Percentiles rank a stretch among this genome's conserved stretches.
These are phyloP conservation scores for Alviniconcha strummeri DNA, from an alignment of 2,888 invertebrate genomes.

Conservation along the genomic window DNA sequence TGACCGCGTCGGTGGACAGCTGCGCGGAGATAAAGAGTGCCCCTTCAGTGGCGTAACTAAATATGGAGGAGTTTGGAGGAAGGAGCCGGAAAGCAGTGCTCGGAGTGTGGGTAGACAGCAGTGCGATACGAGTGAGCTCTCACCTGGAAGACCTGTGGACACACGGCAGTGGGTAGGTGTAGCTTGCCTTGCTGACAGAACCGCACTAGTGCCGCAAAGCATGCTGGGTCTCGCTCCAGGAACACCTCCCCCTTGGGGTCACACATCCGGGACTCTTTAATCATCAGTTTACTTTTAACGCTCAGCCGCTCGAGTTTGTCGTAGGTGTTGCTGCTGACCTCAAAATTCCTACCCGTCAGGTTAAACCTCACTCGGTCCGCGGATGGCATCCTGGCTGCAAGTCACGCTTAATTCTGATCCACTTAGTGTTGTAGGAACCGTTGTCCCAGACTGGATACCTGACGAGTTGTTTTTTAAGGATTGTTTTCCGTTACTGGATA, in stretches of 20 bases:
- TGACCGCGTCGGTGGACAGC: too few relatives aligned
- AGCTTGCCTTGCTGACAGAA: constrained; percentile 21
- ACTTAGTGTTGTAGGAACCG: too few relatives aligned
- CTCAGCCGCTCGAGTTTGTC: not conserved
- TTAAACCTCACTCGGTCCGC: constrained; percentile 5
- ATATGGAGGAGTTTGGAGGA: too few relatives aligned
- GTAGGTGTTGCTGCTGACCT: constrained; percentile 13
- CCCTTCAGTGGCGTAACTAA: too few relatives aligned
- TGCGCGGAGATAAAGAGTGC: too few relatives aligned
- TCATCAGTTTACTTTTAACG: not conserved
- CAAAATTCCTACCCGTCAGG: constrained; percentile 15
- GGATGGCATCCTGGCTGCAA: not conserved
- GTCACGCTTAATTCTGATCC: not conserved
- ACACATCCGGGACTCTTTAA: not conserved
- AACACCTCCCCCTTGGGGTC: constrained; percentile 6
- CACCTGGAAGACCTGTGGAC: constrained; percentile 28
- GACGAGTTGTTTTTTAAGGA: not conserved
- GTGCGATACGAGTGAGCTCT: not conserved
- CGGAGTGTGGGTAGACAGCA: too few relatives aligned
- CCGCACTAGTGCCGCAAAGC: constrained; percentile 24
- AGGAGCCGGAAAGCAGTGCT: too few relatives aligned
- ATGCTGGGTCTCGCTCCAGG: constrained; percentile 27
- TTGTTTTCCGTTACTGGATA: not conserved
- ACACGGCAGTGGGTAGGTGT: constrained; percentile 10
- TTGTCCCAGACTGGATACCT: too few relatives aligned